Base-by-base conservation (phyloP, 2,113 vertebrate genomes). In the Tinamus guttatus region DNA sequence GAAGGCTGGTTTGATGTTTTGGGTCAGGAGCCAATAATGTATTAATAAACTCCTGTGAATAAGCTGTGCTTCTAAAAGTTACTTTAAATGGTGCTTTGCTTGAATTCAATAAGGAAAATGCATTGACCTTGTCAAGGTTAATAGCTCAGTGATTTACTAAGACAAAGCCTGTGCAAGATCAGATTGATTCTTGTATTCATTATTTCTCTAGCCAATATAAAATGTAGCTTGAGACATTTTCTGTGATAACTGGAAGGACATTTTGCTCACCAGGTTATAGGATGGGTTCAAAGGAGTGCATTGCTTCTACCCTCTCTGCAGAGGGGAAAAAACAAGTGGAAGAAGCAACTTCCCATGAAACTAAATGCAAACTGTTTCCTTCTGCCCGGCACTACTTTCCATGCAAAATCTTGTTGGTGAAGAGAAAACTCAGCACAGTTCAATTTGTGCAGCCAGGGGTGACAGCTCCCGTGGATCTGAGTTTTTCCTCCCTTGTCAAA, bases 41-140 rank as follows among this genome's bases (percentile, higher is more conserved):
- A 34, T 69, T 68, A 73, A 90, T 77, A 81, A 60, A 36, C 63
- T 71, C 38, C 16, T 24, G 24, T 65, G 45, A 82, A 62, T 27
- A 45, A 14, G 17, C 69, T 45, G 69, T 36, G 2, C 67, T 71
- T 76, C 73, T 73, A 43, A 88, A 79, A 58, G 36, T 27, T 56
- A 7, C 76, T 70, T 79, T 28, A 45, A 43, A 56, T 20, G 67
- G 70, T 79, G 25, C 51, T 82, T 90, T 41, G 56, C 54, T 45
- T 85, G 32, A 76, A 71, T 89, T 85, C 84, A 58, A 7, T 81
- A 30, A 79, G 62, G 51, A 63, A 58, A 17, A 18, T 2, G n/a
- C 21, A 58, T 32, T 89, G 93, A 82, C 93, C 90, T 86, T 67
- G 41, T 82, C 84, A 85, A 86, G 93, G 87, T 91, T 93, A 93